Conservation (phyloP, 2,888 invertebrate species). For the Lasius fuliginosus region DNA sequence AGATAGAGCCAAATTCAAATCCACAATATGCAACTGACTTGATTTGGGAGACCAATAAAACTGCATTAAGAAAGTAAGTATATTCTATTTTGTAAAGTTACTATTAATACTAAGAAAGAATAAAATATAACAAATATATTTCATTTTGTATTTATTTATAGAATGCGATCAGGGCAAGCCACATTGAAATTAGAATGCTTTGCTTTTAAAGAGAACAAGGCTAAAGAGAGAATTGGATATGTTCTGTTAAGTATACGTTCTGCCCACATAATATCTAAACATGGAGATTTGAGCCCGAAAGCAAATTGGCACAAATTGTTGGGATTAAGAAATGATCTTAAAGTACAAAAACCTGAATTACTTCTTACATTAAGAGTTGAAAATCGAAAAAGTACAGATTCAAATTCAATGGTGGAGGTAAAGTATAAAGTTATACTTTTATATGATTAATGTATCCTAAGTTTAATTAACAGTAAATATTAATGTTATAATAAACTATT, state of each 20-base stretch:
- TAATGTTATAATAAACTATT: not conserved
- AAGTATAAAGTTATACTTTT: constrained; percentile 37
- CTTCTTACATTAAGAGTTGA: constrained; percentile 83
- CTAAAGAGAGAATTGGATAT: constrained; percentile 91
- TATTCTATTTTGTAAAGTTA: constrained; percentile 8
- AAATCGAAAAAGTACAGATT: constrained; percentile 71
- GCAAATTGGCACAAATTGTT: constrained; percentile 83
- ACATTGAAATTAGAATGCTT: constrained; percentile 92
- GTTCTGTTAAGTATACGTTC: constrained; percentile 90
- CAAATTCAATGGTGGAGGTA: constrained; percentile 58
- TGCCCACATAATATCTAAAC: constrained; percentile 89
- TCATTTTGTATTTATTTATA: constrained; percentile 86
- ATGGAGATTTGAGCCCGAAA: constrained; percentile 84
- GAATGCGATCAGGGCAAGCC: constrained; percentile 91
- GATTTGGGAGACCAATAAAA: constrained; percentile 93
- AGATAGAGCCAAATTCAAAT: constrained; percentile 88
- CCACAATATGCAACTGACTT: constrained; percentile 91
- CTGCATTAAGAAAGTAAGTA: constrained; percentile 89
- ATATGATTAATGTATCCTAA: not conserved
- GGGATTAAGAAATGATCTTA: constrained; percentile 83
- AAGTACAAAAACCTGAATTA: constrained; percentile 83
- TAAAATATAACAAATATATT: not conserved
- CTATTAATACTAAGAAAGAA: not conserved
- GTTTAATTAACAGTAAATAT: not conserved
- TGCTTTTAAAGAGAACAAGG: constrained; percentile 87